Percentiles rank a stretch among this genome's conserved stretches.
Evolutionary conservation across 2,888 invertebrate species (phyloP).

Genomic region (Andricus curvator): DNA sequence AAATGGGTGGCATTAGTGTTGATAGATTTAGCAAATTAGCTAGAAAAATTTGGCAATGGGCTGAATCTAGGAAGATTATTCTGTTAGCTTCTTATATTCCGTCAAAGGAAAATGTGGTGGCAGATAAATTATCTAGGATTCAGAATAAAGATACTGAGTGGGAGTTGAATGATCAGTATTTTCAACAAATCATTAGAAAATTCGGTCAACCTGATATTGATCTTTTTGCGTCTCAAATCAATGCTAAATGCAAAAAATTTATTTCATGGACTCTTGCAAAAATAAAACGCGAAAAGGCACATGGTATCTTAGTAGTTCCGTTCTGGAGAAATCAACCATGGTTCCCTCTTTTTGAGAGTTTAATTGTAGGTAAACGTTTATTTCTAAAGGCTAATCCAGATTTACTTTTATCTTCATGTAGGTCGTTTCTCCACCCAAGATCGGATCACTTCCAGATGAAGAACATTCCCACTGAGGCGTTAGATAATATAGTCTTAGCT

Average conservation of each 20-base stretch:
- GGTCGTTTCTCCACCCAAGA: too few relatives aligned
- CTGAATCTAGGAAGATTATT: too few relatives aligned
- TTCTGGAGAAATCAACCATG: constrained; percentile 31
- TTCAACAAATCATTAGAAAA: not conserved
- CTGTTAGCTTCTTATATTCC: not conserved
- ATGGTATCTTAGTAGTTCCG: constrained; percentile 35
- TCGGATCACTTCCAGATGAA: not conserved
- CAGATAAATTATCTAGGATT: not conserved
- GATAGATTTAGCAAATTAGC: too few relatives aligned
- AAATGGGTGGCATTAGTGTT: too few relatives aligned
- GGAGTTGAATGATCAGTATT: not conserved
- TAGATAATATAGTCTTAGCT: not conserved
- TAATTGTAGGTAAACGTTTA: constrained; percentile 22
- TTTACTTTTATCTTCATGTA: too few relatives aligned
- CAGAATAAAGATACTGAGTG: not conserved
- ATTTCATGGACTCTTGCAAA: constrained; percentile 23
- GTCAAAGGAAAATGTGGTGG: not conserved
- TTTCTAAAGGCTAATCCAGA: too few relatives aligned
- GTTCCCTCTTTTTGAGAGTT: constrained; percentile 12
- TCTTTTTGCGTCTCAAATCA: constrained; percentile 24
- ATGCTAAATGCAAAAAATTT: constrained; percentile 26
- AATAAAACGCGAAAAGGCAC: constrained; percentile 31
- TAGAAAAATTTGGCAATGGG: too few relatives aligned
- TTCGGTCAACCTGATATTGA: not conserved
- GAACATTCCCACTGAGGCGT: not conserved